phyloP scores from a whole-genome alignment of 2,888 invertebrate genomes.

The Tenodera sinensis region DNA sequence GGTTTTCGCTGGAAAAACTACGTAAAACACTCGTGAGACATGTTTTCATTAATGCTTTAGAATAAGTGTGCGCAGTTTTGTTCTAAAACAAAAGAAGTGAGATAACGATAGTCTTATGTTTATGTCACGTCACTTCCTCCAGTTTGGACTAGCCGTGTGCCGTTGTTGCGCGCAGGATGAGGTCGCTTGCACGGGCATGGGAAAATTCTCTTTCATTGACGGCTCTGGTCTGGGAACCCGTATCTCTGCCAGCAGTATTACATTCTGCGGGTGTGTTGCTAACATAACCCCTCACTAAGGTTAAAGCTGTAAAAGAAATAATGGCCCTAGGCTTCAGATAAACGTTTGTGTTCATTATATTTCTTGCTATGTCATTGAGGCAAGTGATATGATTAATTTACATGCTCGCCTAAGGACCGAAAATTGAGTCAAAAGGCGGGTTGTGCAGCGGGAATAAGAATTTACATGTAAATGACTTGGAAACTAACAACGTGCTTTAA shows the following conservation, averaged over 20 bases:
- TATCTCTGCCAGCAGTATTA: neutral
- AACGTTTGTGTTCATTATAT: neutral
- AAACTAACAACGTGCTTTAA: too few relatives aligned
- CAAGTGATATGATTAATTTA: neutral
- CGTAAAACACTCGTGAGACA: too few relatives aligned
- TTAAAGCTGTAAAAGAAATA: neutral
- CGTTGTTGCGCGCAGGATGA: neutral
- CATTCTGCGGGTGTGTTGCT: neutral
- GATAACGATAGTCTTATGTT: too few relatives aligned
- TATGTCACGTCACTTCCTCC: neutral
- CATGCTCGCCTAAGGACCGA: neutral
- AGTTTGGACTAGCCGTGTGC: neutral
- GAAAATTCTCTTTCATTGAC: neutral
- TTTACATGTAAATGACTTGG: too few relatives aligned
- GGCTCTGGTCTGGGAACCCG: neutral
- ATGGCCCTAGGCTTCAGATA: neutral
- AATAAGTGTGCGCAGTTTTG: too few relatives aligned
- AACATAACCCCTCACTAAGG: neutral
- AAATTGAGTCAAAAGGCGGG: neutral
- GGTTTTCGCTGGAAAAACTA: too few relatives aligned
- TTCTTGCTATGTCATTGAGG: too few relatives aligned
- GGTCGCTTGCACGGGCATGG: neutral
- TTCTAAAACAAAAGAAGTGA: too few relatives aligned
- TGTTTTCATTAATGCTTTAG: too few relatives aligned
- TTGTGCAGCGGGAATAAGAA: neutral